A percentile compares a stretch with the other conserved stretches of the same genome.
These are phyloP conservation scores for Torymus tubicola DNA, from an alignment of 2,888 invertebrate genomes.

Conservation along the genomic window DNA sequence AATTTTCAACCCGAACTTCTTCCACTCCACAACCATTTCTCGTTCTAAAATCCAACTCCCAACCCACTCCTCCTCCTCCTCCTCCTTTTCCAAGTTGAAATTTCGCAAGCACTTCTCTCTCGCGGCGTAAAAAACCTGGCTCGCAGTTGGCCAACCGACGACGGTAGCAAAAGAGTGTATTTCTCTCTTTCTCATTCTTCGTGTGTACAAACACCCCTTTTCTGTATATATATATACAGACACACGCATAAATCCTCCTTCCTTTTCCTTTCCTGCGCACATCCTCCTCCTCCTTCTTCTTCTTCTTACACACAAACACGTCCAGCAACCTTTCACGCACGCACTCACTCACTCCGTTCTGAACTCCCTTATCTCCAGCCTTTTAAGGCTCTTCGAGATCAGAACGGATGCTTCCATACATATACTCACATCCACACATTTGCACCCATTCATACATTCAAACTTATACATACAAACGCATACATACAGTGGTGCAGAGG, in stretches of 20 bases:
- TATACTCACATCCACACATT: conserved; percentile 17
- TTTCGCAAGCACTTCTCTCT: no score
- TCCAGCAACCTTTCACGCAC: conserved; percentile 11
- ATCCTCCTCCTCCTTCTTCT: no score
- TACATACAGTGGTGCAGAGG: neutral
- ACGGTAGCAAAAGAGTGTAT: conserved; percentile 6
- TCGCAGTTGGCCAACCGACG: conserved; percentile 24
- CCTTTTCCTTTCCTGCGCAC: neutral
- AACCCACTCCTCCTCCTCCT: neutral
- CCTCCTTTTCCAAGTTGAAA: no score
- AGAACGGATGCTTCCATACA: conserved; percentile 38
- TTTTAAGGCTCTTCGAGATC: conserved; percentile 19
- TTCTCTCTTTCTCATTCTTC: neutral
- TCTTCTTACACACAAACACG: neutral
- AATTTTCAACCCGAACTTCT: no score
- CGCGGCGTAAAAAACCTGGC: no score
- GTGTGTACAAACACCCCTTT: neutral
- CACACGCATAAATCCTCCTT: neutral
- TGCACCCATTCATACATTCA: conserved; percentile 21
- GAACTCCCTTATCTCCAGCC: neutral
- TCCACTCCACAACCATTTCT: no score
- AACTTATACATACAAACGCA: neutral
- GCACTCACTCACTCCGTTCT: neutral
- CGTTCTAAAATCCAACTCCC: no score
- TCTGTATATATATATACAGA: neutral